Conservation (phyloP, 2,113 vertebrate genomes). For the Erinaceus europaeus region DNA sequence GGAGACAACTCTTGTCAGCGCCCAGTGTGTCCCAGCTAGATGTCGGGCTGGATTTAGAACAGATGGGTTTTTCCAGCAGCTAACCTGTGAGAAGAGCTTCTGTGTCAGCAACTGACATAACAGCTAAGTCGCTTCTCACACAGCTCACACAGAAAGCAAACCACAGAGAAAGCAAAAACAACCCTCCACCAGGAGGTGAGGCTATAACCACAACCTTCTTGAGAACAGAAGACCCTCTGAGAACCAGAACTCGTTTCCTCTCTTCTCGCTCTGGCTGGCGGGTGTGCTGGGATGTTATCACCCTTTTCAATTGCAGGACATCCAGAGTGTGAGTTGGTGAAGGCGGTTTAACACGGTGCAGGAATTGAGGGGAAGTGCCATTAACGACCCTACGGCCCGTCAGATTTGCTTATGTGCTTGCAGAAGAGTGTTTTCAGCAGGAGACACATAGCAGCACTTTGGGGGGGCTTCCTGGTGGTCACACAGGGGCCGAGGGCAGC, state of each 20-base stretch:
- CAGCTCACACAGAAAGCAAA: constrained; percentile 49
- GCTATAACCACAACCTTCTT: neutral
- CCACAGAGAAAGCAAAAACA: constrained; percentile 49
- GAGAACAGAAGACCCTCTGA: neutral
- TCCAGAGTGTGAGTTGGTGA: no score
- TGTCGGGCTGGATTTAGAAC: neutral
- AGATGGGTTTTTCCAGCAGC: neutral
- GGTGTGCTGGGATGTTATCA: neutral
- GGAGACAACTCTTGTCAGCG: neutral
- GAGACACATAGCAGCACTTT: neutral
- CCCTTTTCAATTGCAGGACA: no score
- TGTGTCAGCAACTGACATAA: constrained; percentile 37
- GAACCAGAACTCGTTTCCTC: neutral
- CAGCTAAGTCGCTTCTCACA: neutral
- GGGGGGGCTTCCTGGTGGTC: neutral
- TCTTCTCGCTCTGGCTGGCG: neutral
- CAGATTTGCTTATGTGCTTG: no score
- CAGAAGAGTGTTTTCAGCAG: neutral
- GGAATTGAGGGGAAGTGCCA: no score
- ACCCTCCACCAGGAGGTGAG: neutral
- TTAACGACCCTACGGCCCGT: no score
- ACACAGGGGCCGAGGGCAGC: neutral
- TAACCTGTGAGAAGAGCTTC: constrained; percentile 2
- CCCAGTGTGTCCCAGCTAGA: no score
- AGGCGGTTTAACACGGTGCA: no score